Conservation (phyloP, 2,113 vertebrate genomes). For the Gambusia affinis region DNA sequence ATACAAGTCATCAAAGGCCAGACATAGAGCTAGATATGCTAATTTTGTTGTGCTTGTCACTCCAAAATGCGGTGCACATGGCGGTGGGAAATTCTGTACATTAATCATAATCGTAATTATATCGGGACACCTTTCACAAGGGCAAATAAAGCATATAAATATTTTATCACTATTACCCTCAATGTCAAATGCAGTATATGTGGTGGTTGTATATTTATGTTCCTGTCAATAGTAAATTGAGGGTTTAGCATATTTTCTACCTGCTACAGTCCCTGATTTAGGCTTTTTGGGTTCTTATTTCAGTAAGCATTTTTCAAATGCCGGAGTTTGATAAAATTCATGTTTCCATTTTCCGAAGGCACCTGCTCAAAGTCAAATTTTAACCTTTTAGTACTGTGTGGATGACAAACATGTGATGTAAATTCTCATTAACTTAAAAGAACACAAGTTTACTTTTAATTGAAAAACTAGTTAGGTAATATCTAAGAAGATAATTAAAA, state of each 20-base stretch:
- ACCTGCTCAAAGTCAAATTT: too few relatives aligned
- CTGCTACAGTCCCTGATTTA: neutral
- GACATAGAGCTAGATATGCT: slow-evolving; percentile 58
- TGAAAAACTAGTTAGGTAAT: neutral
- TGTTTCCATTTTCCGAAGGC: neutral
- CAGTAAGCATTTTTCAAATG: neutral
- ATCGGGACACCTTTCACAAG: slow-evolving; percentile 37
- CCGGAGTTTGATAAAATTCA: neutral
- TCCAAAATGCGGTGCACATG: slow-evolving; percentile 56
- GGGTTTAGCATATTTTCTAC: slow-evolving; percentile 5
- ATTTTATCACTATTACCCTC: slow-evolving; percentile 50
- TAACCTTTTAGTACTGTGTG: too few relatives aligned
- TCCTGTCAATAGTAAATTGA: slow-evolving; percentile 28
- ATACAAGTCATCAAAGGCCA: slow-evolving; percentile 56
- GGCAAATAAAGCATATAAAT: slow-evolving; percentile 50
- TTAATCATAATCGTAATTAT: slow-evolving; percentile 57
- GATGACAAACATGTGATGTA: too few relatives aligned
- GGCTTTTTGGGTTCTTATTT: neutral
- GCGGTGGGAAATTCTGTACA: slow-evolving; percentile 58
- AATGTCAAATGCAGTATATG: slow-evolving; percentile 43
- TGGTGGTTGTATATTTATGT: slow-evolving; percentile 53
- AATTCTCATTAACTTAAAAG: neutral
- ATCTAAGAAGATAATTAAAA: neutral
- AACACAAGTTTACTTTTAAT: neutral
- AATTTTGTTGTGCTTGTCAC: slow-evolving; percentile 63